Conservation (phyloP, 2,113 vertebrate genomes). For the Cyprinus carpio region DNA sequence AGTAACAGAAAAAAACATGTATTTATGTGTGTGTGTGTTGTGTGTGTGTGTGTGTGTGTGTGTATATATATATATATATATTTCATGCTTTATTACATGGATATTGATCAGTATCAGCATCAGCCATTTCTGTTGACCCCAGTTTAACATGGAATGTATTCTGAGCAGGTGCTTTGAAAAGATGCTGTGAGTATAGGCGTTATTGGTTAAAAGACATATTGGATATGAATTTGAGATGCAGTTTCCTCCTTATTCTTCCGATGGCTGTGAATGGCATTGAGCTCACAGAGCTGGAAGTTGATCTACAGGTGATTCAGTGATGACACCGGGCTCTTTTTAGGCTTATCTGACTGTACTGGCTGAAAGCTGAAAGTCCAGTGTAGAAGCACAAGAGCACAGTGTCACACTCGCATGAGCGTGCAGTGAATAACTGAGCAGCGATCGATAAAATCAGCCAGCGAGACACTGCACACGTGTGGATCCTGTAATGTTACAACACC, state of each 20-base stretch:
- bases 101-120: background rate
- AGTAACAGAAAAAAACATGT: too few species aligned
- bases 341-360: conserved; percentile 8
- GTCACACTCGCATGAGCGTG: background rate
- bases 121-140: background rate
- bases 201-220: background rate
- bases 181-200: background rate
- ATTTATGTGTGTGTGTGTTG: too few species aligned
- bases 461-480: background rate
- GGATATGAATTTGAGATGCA: background rate
- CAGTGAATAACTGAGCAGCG: background rate
- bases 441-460: background rate
- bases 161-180: background rate
- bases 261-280: background rate
- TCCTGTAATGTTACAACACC: background rate
- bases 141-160: background rate
- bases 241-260: background rate
- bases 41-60: too few species aligned
- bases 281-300: background rate
- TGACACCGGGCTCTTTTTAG: background rate
- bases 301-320: conserved; percentile 15
- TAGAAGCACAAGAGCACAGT: conserved; percentile 8
- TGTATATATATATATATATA: too few species aligned
- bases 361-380: background rate
- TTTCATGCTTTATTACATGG: background rate